Base-by-base conservation (phyloP, 2,113 vertebrate species). In the Tachysurus vachellii region DNA sequence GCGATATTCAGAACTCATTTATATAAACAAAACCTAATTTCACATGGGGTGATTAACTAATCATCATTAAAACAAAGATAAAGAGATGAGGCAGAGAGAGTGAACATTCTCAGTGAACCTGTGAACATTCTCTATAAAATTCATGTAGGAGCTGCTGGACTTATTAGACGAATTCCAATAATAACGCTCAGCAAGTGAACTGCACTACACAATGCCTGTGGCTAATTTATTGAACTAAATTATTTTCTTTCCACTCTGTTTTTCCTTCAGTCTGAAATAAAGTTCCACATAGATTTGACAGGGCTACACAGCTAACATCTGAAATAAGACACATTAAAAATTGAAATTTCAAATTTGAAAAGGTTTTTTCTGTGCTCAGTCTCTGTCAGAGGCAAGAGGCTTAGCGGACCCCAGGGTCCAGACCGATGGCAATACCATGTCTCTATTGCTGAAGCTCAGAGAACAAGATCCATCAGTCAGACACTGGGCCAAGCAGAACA, bases 311-410 rank as follows among this genome's bases (percentile, higher is more conserved):
- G 82, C 75, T 80, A 82, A 80, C 84, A 87, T 87, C 85, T 85
- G 88, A 86, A 88, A 87, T 85, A 90, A 47, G 53, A 76, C 81
- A 85, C 88, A 92, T 93, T 91, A 92, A 93, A 91, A 86, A 92
- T 93, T 92, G 80, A 91, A 77, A 88, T 82, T 84, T 88, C 82
- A 82, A 91, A 89, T 90, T 91, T 87, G 89, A 89, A 91, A 36
- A 86, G 85, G 84, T 84, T 80, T 90, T 82, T 81, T 54, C 71
- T 21, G 68, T 80, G 59, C 75, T 92, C 82, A 64, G 86, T 91
- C 91, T 88, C 84, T 88, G 88, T 88, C 89, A 66, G 13, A 44
- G 73, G 53, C 71, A 16, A 87, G 82, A 68, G 77, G 79, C 84
- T 89, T 88, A 75, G 36, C 36, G 66, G 84, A 79, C 88, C 80